Base-by-base conservation (phyloP, 2,797 vertebrate genomes). In the Labroides dimidiatus region DNA sequence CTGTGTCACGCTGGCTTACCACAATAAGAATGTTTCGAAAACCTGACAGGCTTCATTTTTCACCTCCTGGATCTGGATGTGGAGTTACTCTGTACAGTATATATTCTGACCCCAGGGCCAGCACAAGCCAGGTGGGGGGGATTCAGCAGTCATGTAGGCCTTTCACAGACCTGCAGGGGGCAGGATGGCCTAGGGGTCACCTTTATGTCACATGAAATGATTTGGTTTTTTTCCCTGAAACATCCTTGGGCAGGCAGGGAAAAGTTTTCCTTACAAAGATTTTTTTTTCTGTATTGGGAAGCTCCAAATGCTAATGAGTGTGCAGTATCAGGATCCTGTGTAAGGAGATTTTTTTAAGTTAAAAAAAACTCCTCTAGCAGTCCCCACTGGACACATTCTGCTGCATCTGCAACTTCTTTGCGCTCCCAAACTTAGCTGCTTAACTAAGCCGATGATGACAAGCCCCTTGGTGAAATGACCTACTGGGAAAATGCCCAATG, bases 1-100 rank as follows among this genome's bases (percentile, higher is more conserved):
- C 79, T 81, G 79, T 78, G 79, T 85, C 80, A 79, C 14, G 37
- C 77, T 76, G 75, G 80, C 81, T 82, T 67, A 81, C 73, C 69
- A 69, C 56, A 27, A 13, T 39, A 44, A 68, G 39, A 71, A 68
- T 57, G 84, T 77, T 82, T 68, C 70, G 73, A 48, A 78, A 37
- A 44, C 59, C 58, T 80, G 64, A 42, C 68, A 65, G 68, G 73
- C 45, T 69, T 82, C 72, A 71, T 84, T 70, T 57, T 77, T 80
- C 69, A 70, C 69, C 67, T 54, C 15, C 1, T 44, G 44, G 58
- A 49, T 78, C 39, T 68, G 69, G 21, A 24, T 56, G 65, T 66
- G 60, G 37, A 74, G 54, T 72, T 69, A 58, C 58, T 41, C 19
- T 47, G 56, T 41, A 23, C 43, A 49, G 12, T 61, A 36, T 49